Base-by-base conservation (phyloP, 2,113 vertebrate genomes). In the Triplophysa tibetana region DNA sequence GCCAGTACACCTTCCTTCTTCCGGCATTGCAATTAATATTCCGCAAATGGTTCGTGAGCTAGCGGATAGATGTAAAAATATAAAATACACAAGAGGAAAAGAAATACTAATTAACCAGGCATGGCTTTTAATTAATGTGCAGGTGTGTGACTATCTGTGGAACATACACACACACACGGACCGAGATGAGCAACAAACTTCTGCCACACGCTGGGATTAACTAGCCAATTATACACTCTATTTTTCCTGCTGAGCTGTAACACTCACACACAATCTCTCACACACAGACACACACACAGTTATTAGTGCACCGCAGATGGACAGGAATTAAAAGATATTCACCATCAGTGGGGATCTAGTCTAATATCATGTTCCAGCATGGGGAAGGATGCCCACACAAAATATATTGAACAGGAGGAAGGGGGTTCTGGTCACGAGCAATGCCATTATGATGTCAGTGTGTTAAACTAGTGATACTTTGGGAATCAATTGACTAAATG, bases 11-110 rank as follows among this genome's bases (percentile, higher is more conserved):
- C 84, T 91, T 88, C 85, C 83, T 86, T 87, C 87, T 88, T 84
- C 85, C 86, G 89, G 83, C 80, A 88, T 85, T 68, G 86, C 90
- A 89, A 93, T 93, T 91, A 90, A 92, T 93, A 92, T 91, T 89
- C 88, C 75, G 75, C 69, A 82, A 89, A 91, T 90, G 85, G 85
- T 75, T 70, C 66, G 80, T 82, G 84, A 63, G 64, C 87, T 89
- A 86, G 90, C 90, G 90, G 79, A 85, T 48, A 86, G 85, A 87
- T 86, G 29, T 56, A 16, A 48, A 60, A 69, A 82, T 80, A 79
- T 52, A 43, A 63, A 79, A 70, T 58, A 62, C 60, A 41, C 60
- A 45, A 64, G 78, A 77, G 56, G 41, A 66, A 63, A 77, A 70
- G 50, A 81, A 86, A 77, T 78, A 77, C 78, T 84, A 70, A 86